These are phyloP conservation scores for Patella pellucida DNA, from an alignment of 2,888 invertebrate genomes.

Conservation along the genomic window DNA sequence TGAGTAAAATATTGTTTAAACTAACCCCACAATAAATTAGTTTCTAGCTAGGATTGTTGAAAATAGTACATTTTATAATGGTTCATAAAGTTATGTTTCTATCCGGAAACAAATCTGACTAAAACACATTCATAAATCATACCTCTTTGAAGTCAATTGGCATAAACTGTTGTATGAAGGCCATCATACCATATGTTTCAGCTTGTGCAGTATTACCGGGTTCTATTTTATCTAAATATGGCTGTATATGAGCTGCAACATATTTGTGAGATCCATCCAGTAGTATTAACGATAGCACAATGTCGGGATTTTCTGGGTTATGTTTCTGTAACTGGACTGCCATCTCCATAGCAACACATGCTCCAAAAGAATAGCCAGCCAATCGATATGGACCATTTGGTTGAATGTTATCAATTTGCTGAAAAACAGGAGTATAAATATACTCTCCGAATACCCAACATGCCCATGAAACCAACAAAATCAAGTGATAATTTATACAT, in stretches of 20 bases:
- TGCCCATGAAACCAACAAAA: too few relatives aligned
- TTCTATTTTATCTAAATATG: conserved; percentile 51
- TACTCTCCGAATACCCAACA: neutral
- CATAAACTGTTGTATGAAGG: conserved; percentile 61
- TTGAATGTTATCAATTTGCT: conserved; percentile 83
- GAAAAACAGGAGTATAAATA: conserved; percentile 38
- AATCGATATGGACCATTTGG: conserved; percentile 87
- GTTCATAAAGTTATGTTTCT: too few relatives aligned
- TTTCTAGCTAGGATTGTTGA: too few relatives aligned
- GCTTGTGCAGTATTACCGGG: conserved; percentile 46
- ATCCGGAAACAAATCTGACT: too few relatives aligned
- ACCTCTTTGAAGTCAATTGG: conserved; percentile 50
- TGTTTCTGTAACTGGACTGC: conserved; percentile 82
- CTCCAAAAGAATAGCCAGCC: conserved; percentile 96
- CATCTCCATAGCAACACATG: conserved; percentile 95
- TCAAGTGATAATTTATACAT: too few relatives aligned
- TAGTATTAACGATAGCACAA: conserved; percentile 77
- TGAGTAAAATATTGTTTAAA: too few relatives aligned
- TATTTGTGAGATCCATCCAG: conserved; percentile 83
- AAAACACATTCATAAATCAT: conserved; percentile 10
- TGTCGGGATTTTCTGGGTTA: conserved; percentile 34
- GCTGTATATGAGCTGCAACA: conserved; percentile 71
- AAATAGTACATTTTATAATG: too few relatives aligned
- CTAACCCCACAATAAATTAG: too few relatives aligned
- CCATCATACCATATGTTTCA: conserved; percentile 59